A percentile compares a stretch with the other conserved stretches of the same genome.
Evolutionary conservation across 2,888 invertebrate species (phyloP).

Genomic region (Drosophila emarginata): DNA sequence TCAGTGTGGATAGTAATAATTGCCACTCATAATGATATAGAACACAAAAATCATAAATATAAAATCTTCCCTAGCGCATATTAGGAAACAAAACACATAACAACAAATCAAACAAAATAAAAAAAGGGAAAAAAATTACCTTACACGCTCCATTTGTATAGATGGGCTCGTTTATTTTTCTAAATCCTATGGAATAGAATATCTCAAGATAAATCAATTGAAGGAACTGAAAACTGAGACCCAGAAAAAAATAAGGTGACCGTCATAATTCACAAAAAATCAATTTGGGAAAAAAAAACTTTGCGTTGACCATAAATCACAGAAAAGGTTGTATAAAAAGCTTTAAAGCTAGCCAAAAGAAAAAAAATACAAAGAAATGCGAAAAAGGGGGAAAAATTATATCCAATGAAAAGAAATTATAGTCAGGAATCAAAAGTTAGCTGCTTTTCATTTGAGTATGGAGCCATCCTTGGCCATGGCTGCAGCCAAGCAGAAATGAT

Average conservation of each 20-base stretch:
- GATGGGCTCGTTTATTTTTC: not conserved
- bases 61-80: not conserved
- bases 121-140: not conserved
- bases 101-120: not conserved
- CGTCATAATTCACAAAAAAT: constrained; percentile 44
- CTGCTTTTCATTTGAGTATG: not conserved
- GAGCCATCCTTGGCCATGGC: constrained; percentile 42
- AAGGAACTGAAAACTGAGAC: not conserved
- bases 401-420: constrained; percentile 40
- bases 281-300: constrained; percentile 44
- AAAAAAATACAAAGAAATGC: not conserved
- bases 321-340: constrained; percentile 35
- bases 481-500: constrained; percentile 49
- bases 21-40: not conserved
- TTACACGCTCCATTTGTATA: not conserved
- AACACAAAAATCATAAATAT: not conserved
- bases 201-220: not conserved
- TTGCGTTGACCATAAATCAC: constrained; percentile 34
- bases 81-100: not conserved
- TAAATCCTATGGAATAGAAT: not conserved
- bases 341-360: constrained; percentile 36
- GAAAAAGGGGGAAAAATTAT: constrained; percentile 25
- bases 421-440: not conserved
- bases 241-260: constrained; percentile 20
- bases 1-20: not conserved